A percentile compares a stretch with the other conserved stretches of the same genome.
Conservation (phyloP, 2,888 invertebrate species). For the Pharmacophagus antenor region DNA sequence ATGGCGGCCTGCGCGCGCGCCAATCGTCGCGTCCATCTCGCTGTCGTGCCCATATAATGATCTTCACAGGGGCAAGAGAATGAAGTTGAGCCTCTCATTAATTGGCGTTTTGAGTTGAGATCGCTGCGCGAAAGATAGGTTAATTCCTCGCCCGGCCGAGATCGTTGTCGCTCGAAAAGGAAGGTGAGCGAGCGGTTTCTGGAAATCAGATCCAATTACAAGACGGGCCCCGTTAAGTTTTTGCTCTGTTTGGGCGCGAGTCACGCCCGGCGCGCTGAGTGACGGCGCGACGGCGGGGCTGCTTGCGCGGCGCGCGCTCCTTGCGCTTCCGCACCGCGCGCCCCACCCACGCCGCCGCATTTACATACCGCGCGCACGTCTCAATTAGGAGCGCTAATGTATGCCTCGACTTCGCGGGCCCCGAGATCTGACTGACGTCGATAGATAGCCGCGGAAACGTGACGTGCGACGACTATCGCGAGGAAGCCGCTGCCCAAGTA, state of each 20-base stretch:
- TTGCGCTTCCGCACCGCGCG: slow-evolving; percentile 55
- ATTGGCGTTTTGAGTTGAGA: slow-evolving; percentile 81
- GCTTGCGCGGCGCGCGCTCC: slow-evolving; percentile 50
- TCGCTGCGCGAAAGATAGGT: slow-evolving; percentile 79
- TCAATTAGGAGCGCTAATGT: slow-evolving; percentile 81
- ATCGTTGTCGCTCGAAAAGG: slow-evolving; percentile 80
- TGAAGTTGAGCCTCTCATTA: slow-evolving; percentile 81
- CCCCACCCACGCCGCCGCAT: slow-evolving; percentile 79
- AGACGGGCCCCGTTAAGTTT: slow-evolving; percentile 75
- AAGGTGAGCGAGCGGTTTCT: slow-evolving; percentile 78
- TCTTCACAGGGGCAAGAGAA: slow-evolving; percentile 80
- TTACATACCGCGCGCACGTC: slow-evolving; percentile 79
- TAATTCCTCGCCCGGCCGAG: slow-evolving; percentile 77
- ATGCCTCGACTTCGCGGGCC: slow-evolving; percentile 74
- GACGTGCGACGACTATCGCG: slow-evolving; percentile 77
- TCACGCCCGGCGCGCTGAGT: slow-evolving; percentile 56
- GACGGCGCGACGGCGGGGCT: slow-evolving; percentile 42
- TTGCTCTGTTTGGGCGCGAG: slow-evolving; percentile 75
- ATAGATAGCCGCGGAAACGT: slow-evolving; percentile 75
- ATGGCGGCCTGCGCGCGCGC: slow-evolving; percentile 73
- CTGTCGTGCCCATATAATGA: slow-evolving; percentile 81
- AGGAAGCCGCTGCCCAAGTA: slow-evolving; percentile 57
- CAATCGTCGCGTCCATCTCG: slow-evolving; percentile 79
- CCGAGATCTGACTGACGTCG: slow-evolving; percentile 74
- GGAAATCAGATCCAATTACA: slow-evolving; percentile 82